Evolutionary conservation across 2,797 vertebrate genomes (phyloP), one percentile per base, ranked within the genome.

Genomic region (Prionace glauca): DNA sequence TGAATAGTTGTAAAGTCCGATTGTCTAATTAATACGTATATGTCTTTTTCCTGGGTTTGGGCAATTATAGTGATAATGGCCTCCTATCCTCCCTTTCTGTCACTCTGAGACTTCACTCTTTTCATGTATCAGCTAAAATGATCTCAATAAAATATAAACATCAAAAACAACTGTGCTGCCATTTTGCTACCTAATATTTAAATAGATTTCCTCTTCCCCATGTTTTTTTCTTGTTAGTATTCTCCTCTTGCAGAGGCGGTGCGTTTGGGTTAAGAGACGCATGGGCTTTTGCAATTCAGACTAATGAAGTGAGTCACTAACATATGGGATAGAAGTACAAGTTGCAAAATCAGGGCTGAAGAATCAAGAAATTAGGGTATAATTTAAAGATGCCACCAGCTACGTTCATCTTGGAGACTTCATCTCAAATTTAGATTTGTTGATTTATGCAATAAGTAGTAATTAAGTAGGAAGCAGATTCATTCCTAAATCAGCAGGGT

Each of bases 101-200:
- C 32, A 41, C 69, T 60, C 56, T 91, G 26, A 5, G 88, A 77
- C 71, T 71, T 50, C 22, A 94, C 22, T 36, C 67, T 29, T 71
- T 72, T 24, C 67, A 93, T 93, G 10, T 50, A 22, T 36, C 26
- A 36, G 32, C n/a, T 36, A 69, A 67, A 90, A n/a, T 65, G 29
- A 41, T 92, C 67, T 69, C n/a, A 93, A 93, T 93, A 93, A 93
- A 93, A 45, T 41, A 93, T 41, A 69, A 69, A n/a, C 91, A 69
- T 71, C 18, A 7, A 92, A 62, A 67, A 41, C 62, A 65, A 69
- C 1, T 11, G 22, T 2, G 3, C 56, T 62, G 56, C 16, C 62
- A 24, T 93, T 36, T 71, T 26, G 36, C 45, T 45, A 90, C n/a
- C 9, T 45, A 16, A 72, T 26, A 72, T 71, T 36, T n/a, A 26